phyloP scores from a whole-genome alignment of 2,113 vertebrate genomes.

The Pachyramphus minor region DNA sequence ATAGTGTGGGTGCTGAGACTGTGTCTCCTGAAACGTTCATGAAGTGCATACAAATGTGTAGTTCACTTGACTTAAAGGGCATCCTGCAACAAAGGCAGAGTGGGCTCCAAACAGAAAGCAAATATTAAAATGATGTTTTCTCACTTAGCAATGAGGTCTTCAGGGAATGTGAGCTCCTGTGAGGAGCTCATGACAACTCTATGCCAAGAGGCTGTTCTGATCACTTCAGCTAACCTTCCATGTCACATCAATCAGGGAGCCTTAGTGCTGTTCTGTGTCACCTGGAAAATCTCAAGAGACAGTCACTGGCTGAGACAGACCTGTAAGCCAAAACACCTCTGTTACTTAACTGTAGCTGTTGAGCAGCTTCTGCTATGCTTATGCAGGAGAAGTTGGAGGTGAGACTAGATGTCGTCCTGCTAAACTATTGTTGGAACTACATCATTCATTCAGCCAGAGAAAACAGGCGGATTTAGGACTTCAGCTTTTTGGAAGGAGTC shows the following conservation, averaged over 20 bases:
- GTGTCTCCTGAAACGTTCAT: neutral
- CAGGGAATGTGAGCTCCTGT: neutral
- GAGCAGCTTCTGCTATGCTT: neutral
- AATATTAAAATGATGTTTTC: neutral
- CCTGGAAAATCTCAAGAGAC: neutral
- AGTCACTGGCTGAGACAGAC: neutral
- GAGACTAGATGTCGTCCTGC: neutral
- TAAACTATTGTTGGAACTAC: neutral
- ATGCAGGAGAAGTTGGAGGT: neutral
- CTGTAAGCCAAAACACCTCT: neutral
- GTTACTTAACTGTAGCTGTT: neutral
- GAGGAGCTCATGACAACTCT: neutral
- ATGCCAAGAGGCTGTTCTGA: neutral
- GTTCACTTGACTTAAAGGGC: neutral
- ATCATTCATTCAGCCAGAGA: neutral
- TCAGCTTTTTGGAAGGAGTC: neutral
- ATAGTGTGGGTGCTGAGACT: neutral
- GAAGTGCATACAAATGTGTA: neutral
- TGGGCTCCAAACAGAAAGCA: neutral
- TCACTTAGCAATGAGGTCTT: neutral
- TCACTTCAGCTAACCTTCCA: neutral
- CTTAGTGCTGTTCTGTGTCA: neutral
- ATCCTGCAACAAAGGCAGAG: neutral
- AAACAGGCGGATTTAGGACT: neutral
- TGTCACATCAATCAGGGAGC: neutral